Percentiles rank a stretch among this genome's conserved stretches.
phyloP scores from a whole-genome alignment of 1,140 invertebrate genomes.

The Spodoptera frugiperda region DNA sequence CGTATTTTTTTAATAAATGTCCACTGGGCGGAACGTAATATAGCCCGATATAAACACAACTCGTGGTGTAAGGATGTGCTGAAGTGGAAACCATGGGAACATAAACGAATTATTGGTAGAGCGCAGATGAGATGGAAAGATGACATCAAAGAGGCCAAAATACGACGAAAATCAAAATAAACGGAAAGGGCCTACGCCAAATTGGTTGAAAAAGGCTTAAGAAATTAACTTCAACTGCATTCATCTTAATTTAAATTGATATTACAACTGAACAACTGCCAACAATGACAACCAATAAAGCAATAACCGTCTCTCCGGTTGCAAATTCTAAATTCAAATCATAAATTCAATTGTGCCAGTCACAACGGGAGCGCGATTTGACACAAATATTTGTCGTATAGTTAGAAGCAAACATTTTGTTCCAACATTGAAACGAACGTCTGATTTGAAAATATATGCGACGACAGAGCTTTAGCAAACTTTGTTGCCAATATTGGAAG shows the following conservation, averaged over 20 bases:
- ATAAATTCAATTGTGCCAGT: background rate
- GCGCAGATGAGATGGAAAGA: too few species aligned
- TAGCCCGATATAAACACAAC: too few species aligned
- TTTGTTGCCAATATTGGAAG: too few species aligned
- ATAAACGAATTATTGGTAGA: too few species aligned
- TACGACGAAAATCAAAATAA: too few species aligned
- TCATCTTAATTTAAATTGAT: background rate
- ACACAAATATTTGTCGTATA: slow-evolving; percentile 13
- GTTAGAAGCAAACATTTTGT: background rate
- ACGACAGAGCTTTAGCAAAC: background rate
- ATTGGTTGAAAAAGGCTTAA: too few species aligned
- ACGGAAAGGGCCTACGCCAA: too few species aligned
- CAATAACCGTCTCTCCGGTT: background rate
- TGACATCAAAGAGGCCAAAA: too few species aligned
- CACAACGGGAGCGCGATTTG: background rate
- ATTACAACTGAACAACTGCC: background rate
- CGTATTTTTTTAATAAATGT: too few species aligned
- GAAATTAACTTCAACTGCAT: background rate
- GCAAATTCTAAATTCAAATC: slow-evolving; percentile 22
- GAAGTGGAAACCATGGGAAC: too few species aligned
- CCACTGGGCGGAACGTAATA: too few species aligned
- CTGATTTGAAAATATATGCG: background rate
- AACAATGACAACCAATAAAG: background rate
- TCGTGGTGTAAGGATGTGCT: too few species aligned
- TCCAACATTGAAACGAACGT: slow-evolving; percentile 8